phyloP scores from a whole-genome alignment of 2,888 invertebrate genomes.

The Drepana falcataria region DNA sequence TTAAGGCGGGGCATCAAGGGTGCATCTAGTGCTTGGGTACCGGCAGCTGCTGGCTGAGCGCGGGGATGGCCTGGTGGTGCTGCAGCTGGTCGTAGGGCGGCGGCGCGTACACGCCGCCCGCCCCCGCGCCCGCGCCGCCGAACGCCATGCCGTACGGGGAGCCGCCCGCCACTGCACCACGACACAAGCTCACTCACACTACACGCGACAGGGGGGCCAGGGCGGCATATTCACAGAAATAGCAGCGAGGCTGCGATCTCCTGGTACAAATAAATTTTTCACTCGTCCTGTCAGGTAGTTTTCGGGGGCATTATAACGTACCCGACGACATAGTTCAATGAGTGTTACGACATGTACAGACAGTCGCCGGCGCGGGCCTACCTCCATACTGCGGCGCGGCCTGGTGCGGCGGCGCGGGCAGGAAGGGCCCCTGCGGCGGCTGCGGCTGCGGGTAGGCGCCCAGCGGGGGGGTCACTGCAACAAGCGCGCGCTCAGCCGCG shows the following conservation, averaged over 20 bases:
- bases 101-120: constrained; percentile 80
- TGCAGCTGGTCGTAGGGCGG: constrained; percentile 86
- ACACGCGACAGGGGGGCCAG: too few relatives aligned
- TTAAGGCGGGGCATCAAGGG: too few relatives aligned
- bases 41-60: constrained; percentile 67
- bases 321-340: too few relatives aligned
- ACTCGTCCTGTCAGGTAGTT: too few relatives aligned
- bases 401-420: constrained; percentile 82
- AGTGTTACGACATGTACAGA: too few relatives aligned
- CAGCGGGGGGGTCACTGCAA: constrained; percentile 75
- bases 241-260: too few relatives aligned
- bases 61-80: constrained; percentile 69
- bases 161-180: constrained; percentile 75
- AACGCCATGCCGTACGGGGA: constrained; percentile 79
- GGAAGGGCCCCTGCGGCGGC: constrained; percentile 80
- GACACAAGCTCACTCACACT: too few relatives aligned
- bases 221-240: too few relatives aligned
- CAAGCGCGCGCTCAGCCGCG: constrained; percentile 46
- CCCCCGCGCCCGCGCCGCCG: constrained; percentile 74
- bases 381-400: constrained; percentile 76
- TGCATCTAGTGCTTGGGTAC: too few relatives aligned
- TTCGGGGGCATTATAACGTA: too few relatives aligned
- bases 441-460: constrained; percentile 80
- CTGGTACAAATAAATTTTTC: too few relatives aligned
- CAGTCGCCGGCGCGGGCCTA: too few relatives aligned